These are phyloP conservation scores for Phaethornis superciliosus DNA, from an alignment of 2,113 vertebrate species.

Conservation along the genomic window DNA sequence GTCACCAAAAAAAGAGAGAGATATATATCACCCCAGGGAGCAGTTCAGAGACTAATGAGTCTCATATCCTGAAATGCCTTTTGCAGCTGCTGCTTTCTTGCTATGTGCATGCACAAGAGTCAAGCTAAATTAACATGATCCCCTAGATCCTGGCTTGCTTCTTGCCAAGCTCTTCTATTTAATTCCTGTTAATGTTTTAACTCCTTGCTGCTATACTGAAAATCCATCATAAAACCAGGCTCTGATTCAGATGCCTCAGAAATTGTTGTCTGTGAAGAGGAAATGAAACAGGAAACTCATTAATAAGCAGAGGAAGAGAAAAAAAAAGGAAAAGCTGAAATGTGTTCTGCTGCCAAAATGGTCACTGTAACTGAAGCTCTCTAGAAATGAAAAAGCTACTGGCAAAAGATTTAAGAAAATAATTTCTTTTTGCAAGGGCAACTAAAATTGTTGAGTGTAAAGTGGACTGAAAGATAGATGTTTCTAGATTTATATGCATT, in stretches of 20 bases:
- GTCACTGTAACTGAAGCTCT: not conserved
- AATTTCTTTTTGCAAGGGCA: not conserved
- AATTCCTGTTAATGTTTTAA: not conserved
- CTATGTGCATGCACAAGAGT: not conserved
- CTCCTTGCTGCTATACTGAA: accelerated
- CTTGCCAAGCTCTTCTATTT: not conserved
- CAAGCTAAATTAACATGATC: not conserved
- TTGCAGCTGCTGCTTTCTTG: not conserved
- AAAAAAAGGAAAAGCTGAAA: not conserved
- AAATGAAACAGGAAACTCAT: not conserved
- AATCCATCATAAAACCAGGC: not conserved
- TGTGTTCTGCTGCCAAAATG: not conserved
- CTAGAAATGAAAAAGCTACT: not conserved
- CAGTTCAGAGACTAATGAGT: not conserved
- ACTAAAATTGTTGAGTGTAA: not conserved
- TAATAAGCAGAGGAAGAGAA: not conserved
- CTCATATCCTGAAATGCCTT: not conserved
- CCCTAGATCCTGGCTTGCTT: not conserved
- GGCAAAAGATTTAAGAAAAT: not conserved
- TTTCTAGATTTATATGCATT: not conserved
- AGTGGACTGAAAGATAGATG: not conserved
- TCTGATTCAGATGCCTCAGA: not conserved
- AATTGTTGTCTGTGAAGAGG: not conserved
- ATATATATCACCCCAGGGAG: accelerated
- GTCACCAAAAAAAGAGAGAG: not conserved